Conservation (phyloP, 1,140 invertebrate species). For the Schlechtendalia chinensis region DNA sequence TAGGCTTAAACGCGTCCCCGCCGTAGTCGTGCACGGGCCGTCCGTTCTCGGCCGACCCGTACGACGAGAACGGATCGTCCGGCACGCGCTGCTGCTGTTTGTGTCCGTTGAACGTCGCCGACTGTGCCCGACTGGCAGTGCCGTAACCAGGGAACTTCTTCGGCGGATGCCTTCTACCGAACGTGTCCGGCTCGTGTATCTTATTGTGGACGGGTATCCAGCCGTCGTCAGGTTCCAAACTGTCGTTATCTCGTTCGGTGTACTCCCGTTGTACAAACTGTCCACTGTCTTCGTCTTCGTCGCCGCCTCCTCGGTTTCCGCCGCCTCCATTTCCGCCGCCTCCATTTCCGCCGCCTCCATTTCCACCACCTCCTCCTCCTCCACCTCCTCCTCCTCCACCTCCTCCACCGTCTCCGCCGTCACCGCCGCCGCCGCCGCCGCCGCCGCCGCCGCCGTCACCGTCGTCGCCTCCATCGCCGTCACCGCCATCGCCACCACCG, state of each 20-base stretch:
- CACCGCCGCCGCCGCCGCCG: neutral
- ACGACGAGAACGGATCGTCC: neutral
- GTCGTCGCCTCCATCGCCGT: neutral
- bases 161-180: neutral
- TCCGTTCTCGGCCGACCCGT: neutral
- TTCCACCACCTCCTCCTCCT: neutral
- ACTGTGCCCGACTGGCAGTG: neutral
- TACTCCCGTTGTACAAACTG: neutral
- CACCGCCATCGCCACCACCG: conserved; percentile 5
- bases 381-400: neutral
- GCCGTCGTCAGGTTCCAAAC: neutral
- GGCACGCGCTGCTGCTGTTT: neutral
- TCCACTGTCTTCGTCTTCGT: neutral
- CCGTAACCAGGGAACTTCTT: conserved; percentile 18
- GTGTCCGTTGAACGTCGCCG: neutral
- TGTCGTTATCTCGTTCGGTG: conserved; percentile 12
- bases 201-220: conserved; percentile 23
- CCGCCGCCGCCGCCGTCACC: neutral
- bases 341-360: neutral
- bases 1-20: neutral
- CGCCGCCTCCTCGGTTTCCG: neutral
- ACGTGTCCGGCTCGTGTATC: neutral
- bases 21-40: neutral
- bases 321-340: neutral
- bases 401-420: neutral